Base-by-base conservation (phyloP, 1,140 invertebrate species). In the Caenorhabditis inopinata region DNA sequence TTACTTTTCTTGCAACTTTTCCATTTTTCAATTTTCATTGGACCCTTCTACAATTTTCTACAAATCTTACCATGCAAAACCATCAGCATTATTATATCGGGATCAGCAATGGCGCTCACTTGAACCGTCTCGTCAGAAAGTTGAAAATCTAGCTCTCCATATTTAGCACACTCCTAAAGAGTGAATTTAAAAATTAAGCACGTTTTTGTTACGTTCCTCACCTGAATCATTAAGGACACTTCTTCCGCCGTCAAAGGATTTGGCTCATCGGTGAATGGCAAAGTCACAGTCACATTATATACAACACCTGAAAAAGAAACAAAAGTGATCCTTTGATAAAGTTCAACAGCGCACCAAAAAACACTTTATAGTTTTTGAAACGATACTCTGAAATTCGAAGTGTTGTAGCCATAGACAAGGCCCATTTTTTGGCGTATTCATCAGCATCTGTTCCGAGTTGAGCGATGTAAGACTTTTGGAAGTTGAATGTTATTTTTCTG, bases 161-260 rank as follows among this genome's bases (percentile, higher is more conserved):
- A 68, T 38, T 68, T 68, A 3, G 58, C 11, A 12, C 58, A 38
- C n/a, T 68, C 58, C 32, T 58, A n/a, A 58, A 32, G 5, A 42
- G 14, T 14, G 38, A 7, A 42, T 42, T 42, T 5, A 42, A 42
- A 42, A 42, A 42, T 42, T 42, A 42, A 42, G 5, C 5, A 42
- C 5, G 38, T 42, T 5, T 7, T 14, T 42, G 38, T 7, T 5
- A 7, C 5, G 14, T n/a, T n/a, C n/a, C n/a, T n/a, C 14, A 58
- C 51, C 51, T 68, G 58, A 9, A 68, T 68, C 58, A 68, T 68
- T n/a, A 68, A 42, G 12, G 58, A 68, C 7, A 68, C 38, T 42
- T 68, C 58, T 21, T 68, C 58, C 35, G 58, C 58, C 6, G 12
- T 32, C 18, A 68, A 38, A 5, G 58, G 58, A 9, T 38, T 68